These are phyloP conservation scores for Elgonia sp. DNA, from an alignment of 2,888 invertebrate genomes.

Conservation along the genomic window DNA sequence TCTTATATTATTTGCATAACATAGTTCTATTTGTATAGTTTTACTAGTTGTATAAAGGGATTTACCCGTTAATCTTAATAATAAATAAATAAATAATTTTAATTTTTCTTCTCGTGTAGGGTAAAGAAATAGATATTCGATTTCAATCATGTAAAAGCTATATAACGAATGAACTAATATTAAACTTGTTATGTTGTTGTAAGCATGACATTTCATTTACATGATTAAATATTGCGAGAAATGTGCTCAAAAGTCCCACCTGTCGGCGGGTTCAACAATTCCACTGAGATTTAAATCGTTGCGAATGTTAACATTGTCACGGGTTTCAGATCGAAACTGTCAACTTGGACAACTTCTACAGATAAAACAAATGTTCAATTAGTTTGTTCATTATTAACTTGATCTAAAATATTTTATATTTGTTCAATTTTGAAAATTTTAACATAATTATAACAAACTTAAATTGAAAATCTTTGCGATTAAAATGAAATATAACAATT, in stretches of 20 bases:
- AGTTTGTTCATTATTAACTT: neutral
- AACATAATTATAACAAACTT: no score
- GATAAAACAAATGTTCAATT: slow-evolving; percentile 2
- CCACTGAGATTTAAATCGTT: slow-evolving; percentile 26
- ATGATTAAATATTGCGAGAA: slow-evolving; percentile 32
- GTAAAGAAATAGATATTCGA: no score
- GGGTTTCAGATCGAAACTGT: neutral
- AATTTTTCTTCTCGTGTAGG: no score
- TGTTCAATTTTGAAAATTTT: no score
- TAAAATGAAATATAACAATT: no score
- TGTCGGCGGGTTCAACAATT: slow-evolving; percentile 30
- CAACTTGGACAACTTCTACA: neutral
- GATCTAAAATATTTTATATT: neutral
- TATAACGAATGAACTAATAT: slow-evolving; percentile 15
- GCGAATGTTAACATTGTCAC: slow-evolving; percentile 13
- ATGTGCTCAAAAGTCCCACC: slow-evolving; percentile 18
- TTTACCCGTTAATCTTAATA: no score
- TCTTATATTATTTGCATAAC: no score
- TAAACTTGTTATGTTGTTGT: slow-evolving; percentile 18
- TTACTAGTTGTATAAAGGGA: no score
- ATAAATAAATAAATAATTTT: no score
- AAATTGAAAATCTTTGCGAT: no score
- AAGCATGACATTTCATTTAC: slow-evolving; percentile 44
- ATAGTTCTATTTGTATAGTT: no score
- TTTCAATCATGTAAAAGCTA: no score